A percentile compares a stretch with the other conserved stretches of the same genome.
phyloP scores from a whole-genome alignment of 2,797 vertebrate species.

The Sparidentex hasta region DNA sequence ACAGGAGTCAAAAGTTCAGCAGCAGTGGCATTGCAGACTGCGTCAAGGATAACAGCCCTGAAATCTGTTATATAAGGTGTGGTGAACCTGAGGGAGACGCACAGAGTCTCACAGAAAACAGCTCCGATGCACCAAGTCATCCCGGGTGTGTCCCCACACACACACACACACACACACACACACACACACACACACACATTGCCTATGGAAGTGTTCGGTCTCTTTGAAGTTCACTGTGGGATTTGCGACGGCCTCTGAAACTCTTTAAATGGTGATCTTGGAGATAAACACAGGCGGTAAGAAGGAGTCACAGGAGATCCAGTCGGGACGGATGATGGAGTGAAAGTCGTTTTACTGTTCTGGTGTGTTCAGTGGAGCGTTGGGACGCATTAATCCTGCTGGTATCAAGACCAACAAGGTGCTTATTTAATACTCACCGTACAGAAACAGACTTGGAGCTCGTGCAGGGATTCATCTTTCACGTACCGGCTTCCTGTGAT shows the following conservation, averaged over 20 bases:
- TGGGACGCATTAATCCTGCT: background rate
- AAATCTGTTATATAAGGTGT: constrained; percentile 50
- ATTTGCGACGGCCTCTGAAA: constrained; percentile 36
- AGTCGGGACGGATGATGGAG: background rate
- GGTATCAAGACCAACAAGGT: background rate
- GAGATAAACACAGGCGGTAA: constrained; percentile 32
- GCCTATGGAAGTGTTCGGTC: constrained; percentile 41
- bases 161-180: background rate
- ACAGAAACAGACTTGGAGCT: background rate
- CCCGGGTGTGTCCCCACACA: background rate
- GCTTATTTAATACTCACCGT: background rate
- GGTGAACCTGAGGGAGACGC: constrained; percentile 30
- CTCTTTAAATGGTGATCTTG: constrained; percentile 36
- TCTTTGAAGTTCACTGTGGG: constrained; percentile 63
- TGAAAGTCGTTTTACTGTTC: background rate
- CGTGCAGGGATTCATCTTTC: background rate
- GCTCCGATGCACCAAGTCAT: background rate
- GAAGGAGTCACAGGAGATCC: constrained; percentile 15
- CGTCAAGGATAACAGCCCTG: constrained; percentile 22
- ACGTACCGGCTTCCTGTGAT: background rate
- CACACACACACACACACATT: background rate
- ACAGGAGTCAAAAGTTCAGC: constrained; percentile 48
- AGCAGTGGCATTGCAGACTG: constrained; percentile 17
- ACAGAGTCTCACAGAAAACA: background rate
- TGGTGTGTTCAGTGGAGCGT: background rate